Conservation (phyloP, 2,113 vertebrate genomes). For the Leucoraja erinaceus region DNA sequence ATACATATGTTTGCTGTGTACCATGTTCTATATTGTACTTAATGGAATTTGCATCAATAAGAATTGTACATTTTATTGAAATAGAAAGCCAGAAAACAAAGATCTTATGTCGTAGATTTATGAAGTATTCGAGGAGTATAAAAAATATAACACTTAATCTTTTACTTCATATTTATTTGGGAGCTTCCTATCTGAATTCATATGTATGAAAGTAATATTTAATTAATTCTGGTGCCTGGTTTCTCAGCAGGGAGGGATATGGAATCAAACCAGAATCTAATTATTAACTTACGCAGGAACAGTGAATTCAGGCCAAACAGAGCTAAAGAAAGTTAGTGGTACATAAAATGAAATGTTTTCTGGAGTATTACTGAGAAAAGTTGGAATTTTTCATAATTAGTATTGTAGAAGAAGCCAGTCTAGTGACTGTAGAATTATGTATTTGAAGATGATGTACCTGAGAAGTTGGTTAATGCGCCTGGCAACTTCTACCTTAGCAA, state of each 20-base stretch:
- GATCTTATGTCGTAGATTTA: not conserved
- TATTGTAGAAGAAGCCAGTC: not conserved
- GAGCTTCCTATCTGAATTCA: not conserved
- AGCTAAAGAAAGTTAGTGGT: not conserved
- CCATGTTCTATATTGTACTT: not conserved
- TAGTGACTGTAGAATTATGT: not conserved
- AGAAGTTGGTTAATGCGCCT: too few relatives aligned
- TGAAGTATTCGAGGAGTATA: too few relatives aligned
- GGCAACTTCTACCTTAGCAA: too few relatives aligned
- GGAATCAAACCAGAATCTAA: constrained; percentile 14
- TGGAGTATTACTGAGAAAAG: not conserved
- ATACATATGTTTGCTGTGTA: not conserved
- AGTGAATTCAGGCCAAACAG: not conserved
- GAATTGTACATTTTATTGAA: not conserved
- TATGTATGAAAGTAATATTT: constrained; percentile 20
- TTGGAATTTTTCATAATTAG: not conserved
- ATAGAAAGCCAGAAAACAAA: not conserved
- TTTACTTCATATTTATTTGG: not conserved
- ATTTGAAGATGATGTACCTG: not conserved
- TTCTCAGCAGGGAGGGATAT: constrained; percentile 26
- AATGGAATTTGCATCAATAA: not conserved
- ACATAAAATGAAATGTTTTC: not conserved
- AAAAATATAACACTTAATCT: not conserved
- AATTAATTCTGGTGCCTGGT: not conserved
- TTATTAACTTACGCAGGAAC: constrained; percentile 17